phyloP scores from a whole-genome alignment of 2,113 vertebrate genomes.

The Pseudonaja textilis region DNA sequence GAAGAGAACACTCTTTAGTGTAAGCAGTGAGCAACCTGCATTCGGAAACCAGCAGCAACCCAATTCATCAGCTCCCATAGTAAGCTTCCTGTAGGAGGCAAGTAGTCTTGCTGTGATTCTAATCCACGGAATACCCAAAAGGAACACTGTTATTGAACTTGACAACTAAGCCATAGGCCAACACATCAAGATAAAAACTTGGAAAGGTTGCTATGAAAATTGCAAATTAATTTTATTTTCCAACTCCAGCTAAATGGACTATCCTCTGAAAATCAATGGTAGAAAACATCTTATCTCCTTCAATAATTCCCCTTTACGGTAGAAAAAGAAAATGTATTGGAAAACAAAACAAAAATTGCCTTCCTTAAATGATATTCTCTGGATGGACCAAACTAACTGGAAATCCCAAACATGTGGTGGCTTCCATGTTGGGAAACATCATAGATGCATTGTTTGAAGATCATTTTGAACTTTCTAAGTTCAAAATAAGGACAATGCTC shows the following conservation, averaged over 20 bases:
- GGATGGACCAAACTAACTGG: neutral
- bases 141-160: neutral
- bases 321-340: neutral
- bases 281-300: neutral
- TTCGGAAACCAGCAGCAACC: neutral
- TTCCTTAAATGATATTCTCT: neutral
- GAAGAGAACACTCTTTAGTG: neutral
- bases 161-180: neutral
- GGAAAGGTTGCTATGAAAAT: neutral
- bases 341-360: neutral
- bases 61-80: neutral
- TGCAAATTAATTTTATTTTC: neutral
- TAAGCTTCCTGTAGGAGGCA: neutral
- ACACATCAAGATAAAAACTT: neutral
- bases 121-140: neutral
- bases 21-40: neutral
- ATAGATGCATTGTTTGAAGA: neutral
- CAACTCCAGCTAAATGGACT: neutral
- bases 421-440: neutral
- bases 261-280: neutral
- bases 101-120: neutral
- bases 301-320: neutral
- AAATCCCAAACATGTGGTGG: neutral
- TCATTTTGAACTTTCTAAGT: neutral
- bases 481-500: neutral